Base-by-base conservation (phyloP, 2,113 vertebrate species). In the Thunnus thynnus region DNA sequence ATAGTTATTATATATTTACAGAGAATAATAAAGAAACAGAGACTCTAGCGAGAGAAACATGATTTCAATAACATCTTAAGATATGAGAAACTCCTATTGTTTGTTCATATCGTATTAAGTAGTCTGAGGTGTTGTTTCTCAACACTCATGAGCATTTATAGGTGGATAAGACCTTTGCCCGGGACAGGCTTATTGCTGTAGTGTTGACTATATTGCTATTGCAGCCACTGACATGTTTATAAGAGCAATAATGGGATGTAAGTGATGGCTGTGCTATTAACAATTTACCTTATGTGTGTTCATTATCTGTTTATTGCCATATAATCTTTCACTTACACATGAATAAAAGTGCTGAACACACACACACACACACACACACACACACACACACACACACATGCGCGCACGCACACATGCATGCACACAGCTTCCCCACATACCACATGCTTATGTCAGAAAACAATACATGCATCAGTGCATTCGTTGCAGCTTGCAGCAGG, bases 401-500 rank as follows among this genome's bases (percentile, higher is more conserved):
- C 17, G 12, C n/a, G 4, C 32, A 41, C 7, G 36, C 36, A 41
- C 6, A 8, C 61, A 13, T 22, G 63, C 55, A 51, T 20, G 13
- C 54, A 54, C 46, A 76, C 22, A 63, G 71, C 69, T 51, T 73
- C 52, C 61, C 64, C 61, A 83, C 66, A 73, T 80, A 71, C 73
- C 69, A 86, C 88, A 83, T 85, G 90, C 70, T 91, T 70, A 61
- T 86, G 86, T 91, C 82, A 68, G 79, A 87, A 90, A 92, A 89
- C 89, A 91, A 89, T 74, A 76, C 83, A 90, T 79, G 88, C 91
- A 89, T 89, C 82, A 82, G 60, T 87, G 86, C 66, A 1, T 80
- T 84, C 46, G 80, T 78, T 89, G 80, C 82, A 84, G 84, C 86
- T 50, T 68, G 69, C 82, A 83, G 81, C 86, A 86, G 72, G 79